phyloP scores from a whole-genome alignment of 1,140 invertebrate genomes.

The Pteromalus puparum region DNA sequence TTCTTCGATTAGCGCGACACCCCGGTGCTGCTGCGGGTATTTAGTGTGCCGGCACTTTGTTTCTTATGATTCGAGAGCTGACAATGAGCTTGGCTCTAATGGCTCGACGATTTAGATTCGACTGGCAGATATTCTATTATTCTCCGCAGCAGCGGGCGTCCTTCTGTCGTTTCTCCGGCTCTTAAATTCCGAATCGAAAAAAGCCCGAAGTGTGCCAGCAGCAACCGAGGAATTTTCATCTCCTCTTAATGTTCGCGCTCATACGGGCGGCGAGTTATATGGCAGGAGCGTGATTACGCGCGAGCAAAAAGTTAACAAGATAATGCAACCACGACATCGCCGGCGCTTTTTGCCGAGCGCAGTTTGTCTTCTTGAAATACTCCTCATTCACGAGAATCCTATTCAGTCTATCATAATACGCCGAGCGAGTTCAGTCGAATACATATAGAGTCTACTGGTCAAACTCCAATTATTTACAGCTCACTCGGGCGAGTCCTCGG shows the following conservation, averaged over 20 bases:
- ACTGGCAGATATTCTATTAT: not conserved
- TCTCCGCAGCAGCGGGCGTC: too few relatives aligned
- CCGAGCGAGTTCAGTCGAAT: not conserved
- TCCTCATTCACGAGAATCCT: not conserved
- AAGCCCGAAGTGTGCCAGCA: not conserved
- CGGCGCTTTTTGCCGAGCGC: not conserved
- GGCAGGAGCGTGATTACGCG: conserved; percentile 30
- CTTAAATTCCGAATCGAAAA: not conserved
- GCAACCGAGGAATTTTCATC: conserved; percentile 22
- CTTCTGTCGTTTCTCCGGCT: too few relatives aligned
- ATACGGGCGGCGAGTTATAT: conserved; percentile 28
- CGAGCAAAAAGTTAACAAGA: conserved; percentile 45
- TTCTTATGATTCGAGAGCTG: not conserved
- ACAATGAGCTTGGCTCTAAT: not conserved
- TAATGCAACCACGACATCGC: conserved; percentile 28
- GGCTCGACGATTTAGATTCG: not conserved
- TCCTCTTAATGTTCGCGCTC: conserved; percentile 33
- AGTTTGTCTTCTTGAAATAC: not conserved
- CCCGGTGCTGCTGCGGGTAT: not conserved
- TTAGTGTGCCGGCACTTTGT: not conserved
- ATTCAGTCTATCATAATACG: not conserved
- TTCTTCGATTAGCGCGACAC: conserved; percentile 6
- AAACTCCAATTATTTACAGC: not conserved
- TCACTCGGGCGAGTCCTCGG: not conserved
- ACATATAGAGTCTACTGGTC: not conserved